Percentiles rank a stretch among this genome's conserved stretches.
Evolutionary conservation across 2,113 vertebrate genomes (phyloP).

Genomic region (Pelmatolapia mariae): DNA sequence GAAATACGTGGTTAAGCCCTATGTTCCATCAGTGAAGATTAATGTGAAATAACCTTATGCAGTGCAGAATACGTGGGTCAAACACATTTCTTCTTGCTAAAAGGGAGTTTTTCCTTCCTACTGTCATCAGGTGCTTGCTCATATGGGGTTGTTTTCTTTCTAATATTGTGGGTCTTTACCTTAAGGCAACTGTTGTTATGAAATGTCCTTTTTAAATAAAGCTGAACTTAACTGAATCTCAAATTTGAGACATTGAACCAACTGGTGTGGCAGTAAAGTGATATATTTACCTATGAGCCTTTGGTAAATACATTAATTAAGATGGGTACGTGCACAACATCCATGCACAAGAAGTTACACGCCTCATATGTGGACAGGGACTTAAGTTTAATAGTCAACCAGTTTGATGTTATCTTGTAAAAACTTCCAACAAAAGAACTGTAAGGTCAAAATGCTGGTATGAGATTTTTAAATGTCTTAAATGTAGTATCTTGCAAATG

Average conservation of each 20-base stretch:
- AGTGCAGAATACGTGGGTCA: neutral
- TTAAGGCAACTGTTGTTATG: neutral
- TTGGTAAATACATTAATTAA: neutral
- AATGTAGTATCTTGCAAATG: neutral
- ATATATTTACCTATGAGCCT: neutral
- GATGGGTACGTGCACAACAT: neutral
- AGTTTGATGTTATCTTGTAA: neutral
- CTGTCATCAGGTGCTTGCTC: neutral
- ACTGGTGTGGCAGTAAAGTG: neutral
- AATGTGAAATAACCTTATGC: neutral
- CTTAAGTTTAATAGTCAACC: neutral
- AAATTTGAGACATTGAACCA: neutral
- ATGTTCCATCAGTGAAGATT: neutral
- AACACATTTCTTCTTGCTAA: neutral
- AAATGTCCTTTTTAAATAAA: neutral
- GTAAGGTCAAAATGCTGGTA: neutral
- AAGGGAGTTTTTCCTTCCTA: neutral
- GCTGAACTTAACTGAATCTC: neutral
- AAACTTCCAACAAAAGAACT: neutral
- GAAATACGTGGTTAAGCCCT: neutral
- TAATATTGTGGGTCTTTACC: neutral
- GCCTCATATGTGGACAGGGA: neutral
- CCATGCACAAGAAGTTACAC: neutral
- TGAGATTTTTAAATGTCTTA: neutral
- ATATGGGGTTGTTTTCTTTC: neutral